phyloP scores from a whole-genome alignment of 2,797 vertebrate genomes.

The Eulemur albifrons region DNA sequence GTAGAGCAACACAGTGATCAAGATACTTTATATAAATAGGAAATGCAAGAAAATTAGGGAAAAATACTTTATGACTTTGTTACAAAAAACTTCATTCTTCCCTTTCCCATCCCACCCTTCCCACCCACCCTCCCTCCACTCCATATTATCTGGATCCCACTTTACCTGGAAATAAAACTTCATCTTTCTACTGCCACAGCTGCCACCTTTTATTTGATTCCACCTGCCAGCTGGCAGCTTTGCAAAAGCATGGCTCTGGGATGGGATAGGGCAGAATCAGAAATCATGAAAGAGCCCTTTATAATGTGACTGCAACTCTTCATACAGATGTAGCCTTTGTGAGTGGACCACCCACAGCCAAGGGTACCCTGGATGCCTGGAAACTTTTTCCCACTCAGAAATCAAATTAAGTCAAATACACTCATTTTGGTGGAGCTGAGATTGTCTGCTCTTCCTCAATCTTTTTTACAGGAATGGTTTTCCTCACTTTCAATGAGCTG shows the following conservation, averaged over 20 bases:
- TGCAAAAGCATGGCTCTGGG: slow-evolving; percentile 61
- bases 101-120: slow-evolving; percentile 47
- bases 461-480: background rate
- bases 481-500: background rate
- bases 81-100: slow-evolving; percentile 74
- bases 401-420: background rate
- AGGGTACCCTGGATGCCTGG: slow-evolving; percentile 61
- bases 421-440: background rate
- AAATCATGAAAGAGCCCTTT: slow-evolving; percentile 81
- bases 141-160: slow-evolving; percentile 29
- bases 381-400: background rate
- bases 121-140: slow-evolving; percentile 43
- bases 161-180: slow-evolving; percentile 65
- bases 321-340: slow-evolving; percentile 63
- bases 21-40: slow-evolving; percentile 82
- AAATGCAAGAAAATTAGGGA: slow-evolving; percentile 82
- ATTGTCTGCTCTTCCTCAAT: background rate
- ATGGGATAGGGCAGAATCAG: slow-evolving; percentile 62
- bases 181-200: slow-evolving; percentile 28
- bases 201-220: background rate
- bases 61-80: slow-evolving; percentile 81
- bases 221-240: slow-evolving; percentile 73
- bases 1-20: slow-evolving; percentile 79
- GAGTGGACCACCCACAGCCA: slow-evolving; percentile 54
- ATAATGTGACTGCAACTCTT: slow-evolving; percentile 68